Evolutionary conservation across 1,140 invertebrate genomes (phyloP).

Genomic region (Drosophila parabipectinata): DNA sequence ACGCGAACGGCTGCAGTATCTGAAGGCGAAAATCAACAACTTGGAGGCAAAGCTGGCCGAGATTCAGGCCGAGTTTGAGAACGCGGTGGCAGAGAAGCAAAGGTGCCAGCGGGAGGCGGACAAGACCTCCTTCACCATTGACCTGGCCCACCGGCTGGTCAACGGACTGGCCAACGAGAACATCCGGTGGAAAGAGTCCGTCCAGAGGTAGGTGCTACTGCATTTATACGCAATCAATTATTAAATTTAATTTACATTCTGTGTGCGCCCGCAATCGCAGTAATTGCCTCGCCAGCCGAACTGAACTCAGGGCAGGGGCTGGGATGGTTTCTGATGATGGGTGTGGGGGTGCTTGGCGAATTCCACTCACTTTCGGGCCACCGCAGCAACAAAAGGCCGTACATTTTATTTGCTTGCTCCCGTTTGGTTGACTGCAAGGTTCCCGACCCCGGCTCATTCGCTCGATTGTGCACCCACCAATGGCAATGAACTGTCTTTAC

Average conservation of each 20-base stretch:
- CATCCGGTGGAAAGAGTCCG: slow-evolving; percentile 87
- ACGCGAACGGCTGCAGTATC: slow-evolving; percentile 93
- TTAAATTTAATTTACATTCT: slow-evolving; percentile 82
- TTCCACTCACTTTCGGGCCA: slow-evolving; percentile 63
- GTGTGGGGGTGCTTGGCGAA: slow-evolving; percentile 6
- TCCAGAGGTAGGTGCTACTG: slow-evolving; percentile 57
- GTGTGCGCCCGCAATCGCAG: slow-evolving; percentile 69
- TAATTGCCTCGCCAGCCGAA: slow-evolving; percentile 64
- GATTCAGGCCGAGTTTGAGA: slow-evolving; percentile 92
- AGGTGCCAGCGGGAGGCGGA: slow-evolving; percentile 95
- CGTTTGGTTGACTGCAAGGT: slow-evolving; percentile 50
- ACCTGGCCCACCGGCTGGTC: slow-evolving; percentile 96
- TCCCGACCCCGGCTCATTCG: slow-evolving; percentile 5
- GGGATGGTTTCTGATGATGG: not conserved
- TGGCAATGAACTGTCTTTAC: slow-evolving; percentile 37
- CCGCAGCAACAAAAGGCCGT: slow-evolving; percentile 76
- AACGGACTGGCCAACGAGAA: slow-evolving; percentile 97
- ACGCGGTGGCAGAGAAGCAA: slow-evolving; percentile 93
- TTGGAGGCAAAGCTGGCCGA: slow-evolving; percentile 91
- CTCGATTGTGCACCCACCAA: slow-evolving; percentile 7
- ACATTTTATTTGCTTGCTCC: slow-evolving; percentile 76
- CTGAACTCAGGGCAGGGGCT: not conserved
- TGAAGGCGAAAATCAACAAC: slow-evolving; percentile 87
- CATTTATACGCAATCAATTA: slow-evolving; percentile 79
- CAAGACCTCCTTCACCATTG: slow-evolving; percentile 92